Conservation (phyloP, 2,113 vertebrate species). For the Bagarius yarrelli region DNA sequence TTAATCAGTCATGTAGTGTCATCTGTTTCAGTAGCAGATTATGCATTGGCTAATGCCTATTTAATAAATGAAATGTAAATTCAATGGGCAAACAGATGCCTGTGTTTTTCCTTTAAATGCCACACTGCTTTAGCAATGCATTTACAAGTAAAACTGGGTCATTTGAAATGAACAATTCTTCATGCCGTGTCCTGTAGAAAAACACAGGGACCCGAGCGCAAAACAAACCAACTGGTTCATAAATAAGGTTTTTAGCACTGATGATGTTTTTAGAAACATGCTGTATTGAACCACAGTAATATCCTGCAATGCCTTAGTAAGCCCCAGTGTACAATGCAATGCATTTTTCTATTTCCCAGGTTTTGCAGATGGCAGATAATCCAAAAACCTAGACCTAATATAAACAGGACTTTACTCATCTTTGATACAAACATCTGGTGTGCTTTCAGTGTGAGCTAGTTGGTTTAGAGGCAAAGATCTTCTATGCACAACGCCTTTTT, state of each 20-base stretch:
- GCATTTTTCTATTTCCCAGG: slow-evolving; percentile 49
- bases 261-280: background rate
- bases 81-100: slow-evolving; percentile 22
- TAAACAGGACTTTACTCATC: slow-evolving; percentile 70
- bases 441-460: slow-evolving; percentile 51
- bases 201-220: no score
- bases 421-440: slow-evolving; percentile 72
- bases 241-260: background rate
- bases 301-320: background rate
- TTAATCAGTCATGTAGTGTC: background rate
- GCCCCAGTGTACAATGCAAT: background rate
- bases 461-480: slow-evolving; percentile 40
- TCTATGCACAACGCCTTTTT: slow-evolving; percentile 31
- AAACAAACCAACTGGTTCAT: background rate
- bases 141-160: slow-evolving; percentile 30
- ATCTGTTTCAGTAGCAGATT: background rate
- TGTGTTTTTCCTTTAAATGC: slow-evolving; percentile 20
- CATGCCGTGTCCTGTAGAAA: no score
- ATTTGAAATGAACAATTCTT: background rate
- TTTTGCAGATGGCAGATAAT: slow-evolving; percentile 73
- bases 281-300: background rate
- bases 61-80: slow-evolving; percentile 10
- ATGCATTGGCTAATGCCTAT: background rate
- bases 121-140: slow-evolving; percentile 19
- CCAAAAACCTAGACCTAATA: slow-evolving; percentile 65